Evolutionary conservation across 2,888 invertebrate species (phyloP), one percentile per base, ranked within the genome.

Genomic region (Spilarctia lutea): DNA sequence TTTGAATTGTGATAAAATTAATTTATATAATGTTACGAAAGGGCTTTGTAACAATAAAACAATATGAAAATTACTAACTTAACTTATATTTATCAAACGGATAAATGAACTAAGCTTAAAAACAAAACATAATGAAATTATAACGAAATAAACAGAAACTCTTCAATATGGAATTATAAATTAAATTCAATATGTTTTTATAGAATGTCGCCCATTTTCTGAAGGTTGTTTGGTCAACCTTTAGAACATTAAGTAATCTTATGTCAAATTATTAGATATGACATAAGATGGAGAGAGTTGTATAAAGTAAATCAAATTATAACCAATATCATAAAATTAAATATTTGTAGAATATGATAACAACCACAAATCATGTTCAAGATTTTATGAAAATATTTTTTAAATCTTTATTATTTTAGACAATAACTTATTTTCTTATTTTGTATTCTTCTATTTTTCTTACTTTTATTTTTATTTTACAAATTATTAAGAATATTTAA

Each of bases 1-100:
- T 79, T 81, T 83, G 75, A 65, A 67, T 77, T 80, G 71, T 68
- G 69, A 65, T 70, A 68, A 71, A 39, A 67, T 71, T 56, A 68
- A 74, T 83, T 76, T n/a, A 60, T 35, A 63, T 39, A 63, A 71
- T 30, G 60, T 30, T 24, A 7, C 48, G 67, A 69, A 65, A 48
- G 20, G 45, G 35, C 18, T 39, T 52, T 60, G 72, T 74, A 68
- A 48, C 20, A 13, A 35, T 30, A 24, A 56, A 30, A 52, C 45
- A 39, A 0, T 60, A 60, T 27, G 60, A 1, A 63, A 60, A 30
- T 13, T 13, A 11, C 10, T 60, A 60, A 27, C 11, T 60, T 13
- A 63, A 30, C 0, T 18, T 63, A 63, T 27, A 60, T 27, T 30
- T 30, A 56, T 24, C n/a, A 2, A 56, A n/a, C 1, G 24, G n/a